Conservation (phyloP, 2,113 vertebrate genomes). For the Ciconia stormi region DNA sequence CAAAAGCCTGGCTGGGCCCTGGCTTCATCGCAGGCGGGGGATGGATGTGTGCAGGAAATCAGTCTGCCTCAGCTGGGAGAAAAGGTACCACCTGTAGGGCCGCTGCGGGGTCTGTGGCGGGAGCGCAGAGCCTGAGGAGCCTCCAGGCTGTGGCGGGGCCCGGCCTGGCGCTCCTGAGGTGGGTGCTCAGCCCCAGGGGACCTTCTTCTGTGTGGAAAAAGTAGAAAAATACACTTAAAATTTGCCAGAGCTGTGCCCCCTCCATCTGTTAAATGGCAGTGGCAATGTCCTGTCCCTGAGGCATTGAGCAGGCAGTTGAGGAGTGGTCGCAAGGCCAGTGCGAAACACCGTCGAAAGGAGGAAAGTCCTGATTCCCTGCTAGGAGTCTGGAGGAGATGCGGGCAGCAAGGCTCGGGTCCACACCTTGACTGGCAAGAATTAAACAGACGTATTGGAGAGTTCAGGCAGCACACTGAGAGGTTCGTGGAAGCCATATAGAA, state of each 20-base stretch:
- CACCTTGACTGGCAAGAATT: not conserved
- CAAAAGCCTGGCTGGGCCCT: not conserved
- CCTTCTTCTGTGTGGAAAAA: not conserved
- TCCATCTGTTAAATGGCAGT: fast-evolving
- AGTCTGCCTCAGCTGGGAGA: not conserved
- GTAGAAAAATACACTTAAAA: not conserved
- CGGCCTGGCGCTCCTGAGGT: not conserved
- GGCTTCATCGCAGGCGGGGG: not conserved
- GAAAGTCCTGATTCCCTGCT: fast-evolving
- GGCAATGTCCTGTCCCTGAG: fast-evolving
- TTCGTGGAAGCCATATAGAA: not conserved
- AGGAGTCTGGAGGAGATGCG: fast-evolving
- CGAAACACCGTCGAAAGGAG: fast-evolving
- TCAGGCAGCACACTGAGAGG: not conserved
- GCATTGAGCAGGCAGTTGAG: fast-evolving
- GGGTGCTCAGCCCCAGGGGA: not conserved
- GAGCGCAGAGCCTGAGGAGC: not conserved
- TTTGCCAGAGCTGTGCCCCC: not conserved
- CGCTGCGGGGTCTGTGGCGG: fast-evolving
- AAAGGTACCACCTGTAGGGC: not conserved
- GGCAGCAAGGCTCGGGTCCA: fast-evolving
- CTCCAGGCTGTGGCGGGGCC: not conserved
- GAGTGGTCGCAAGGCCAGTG: fast-evolving
- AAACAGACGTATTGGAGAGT: not conserved
- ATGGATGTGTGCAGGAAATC: not conserved